These are phyloP conservation scores for Cyanoderma ruficeps DNA, from an alignment of 2,113 vertebrate genomes.

Conservation along the genomic window DNA sequence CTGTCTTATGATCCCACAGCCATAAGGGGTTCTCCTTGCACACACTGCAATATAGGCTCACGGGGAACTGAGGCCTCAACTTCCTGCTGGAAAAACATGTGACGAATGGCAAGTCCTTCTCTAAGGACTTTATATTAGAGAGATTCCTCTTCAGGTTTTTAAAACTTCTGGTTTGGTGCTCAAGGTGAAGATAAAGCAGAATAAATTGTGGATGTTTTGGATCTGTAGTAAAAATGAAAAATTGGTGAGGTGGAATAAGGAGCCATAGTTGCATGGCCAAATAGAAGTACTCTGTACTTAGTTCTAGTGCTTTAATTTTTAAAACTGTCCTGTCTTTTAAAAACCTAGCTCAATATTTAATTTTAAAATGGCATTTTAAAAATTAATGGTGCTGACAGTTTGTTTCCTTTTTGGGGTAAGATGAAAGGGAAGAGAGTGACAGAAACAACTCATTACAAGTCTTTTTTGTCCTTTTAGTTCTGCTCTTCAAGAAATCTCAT, in stretches of 20 bases:
- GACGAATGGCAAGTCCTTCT: neutral
- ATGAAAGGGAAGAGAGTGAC: neutral
- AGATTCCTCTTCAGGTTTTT: neutral
- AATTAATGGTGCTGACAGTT: slow-evolving; percentile 44
- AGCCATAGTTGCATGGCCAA: neutral
- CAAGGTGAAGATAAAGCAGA: neutral
- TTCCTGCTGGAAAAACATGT: neutral
- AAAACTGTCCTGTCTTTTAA: neutral
- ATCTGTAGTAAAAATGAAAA: neutral
- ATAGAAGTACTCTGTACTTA: neutral
- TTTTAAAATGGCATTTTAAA: slow-evolving; percentile 43
- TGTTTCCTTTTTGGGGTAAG: neutral
- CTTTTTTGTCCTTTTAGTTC: neutral
- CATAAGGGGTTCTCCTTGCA: fast-evolving
- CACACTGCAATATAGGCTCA: fast-evolving
- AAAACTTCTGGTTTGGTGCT: neutral
- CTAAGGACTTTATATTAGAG: neutral
- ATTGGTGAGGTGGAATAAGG: neutral
- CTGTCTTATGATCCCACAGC: neutral
- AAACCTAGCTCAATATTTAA: slow-evolving; percentile 38
- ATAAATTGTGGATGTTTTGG: neutral
- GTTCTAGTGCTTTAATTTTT: slow-evolving; percentile 26
- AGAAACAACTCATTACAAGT: neutral
- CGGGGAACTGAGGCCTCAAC: neutral
- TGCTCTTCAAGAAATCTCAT: neutral